phyloP scores from a whole-genome alignment of 1,140 invertebrate genomes.

The Cecropterus lyciades region DNA sequence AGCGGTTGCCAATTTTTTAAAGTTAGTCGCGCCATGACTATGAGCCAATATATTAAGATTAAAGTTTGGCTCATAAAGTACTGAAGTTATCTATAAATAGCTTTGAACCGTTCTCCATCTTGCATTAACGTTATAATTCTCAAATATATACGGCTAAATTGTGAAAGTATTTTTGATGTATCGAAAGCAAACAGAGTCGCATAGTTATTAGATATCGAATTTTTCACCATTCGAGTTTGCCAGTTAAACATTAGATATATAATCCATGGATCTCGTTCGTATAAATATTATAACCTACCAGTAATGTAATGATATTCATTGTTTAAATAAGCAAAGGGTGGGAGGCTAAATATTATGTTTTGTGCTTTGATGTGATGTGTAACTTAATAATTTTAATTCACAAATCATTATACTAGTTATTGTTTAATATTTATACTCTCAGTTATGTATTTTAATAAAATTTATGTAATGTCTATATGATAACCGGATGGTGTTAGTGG shows the following conservation, averaged over 20 bases:
- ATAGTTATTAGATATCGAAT: not conserved
- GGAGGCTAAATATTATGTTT: too few species aligned
- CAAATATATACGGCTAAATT: not conserved
- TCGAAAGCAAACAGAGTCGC: not conserved
- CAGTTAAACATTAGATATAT: not conserved
- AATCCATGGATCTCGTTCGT: slow-evolving; percentile 19
- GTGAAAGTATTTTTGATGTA: not conserved
- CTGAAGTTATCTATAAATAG: not conserved
- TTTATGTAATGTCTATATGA: too few species aligned
- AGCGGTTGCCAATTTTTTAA: too few species aligned
- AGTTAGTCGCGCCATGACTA: too few species aligned
- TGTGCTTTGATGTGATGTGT: too few species aligned
- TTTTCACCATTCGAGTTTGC: not conserved
- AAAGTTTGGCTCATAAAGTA: not conserved
- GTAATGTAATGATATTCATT: not conserved
- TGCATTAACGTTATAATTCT: not conserved
- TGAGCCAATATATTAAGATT: too few species aligned
- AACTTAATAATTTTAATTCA: too few species aligned
- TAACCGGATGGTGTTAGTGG: too few species aligned
- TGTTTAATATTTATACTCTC: too few species aligned
- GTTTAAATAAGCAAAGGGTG: too few species aligned
- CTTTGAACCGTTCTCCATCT: not conserved
- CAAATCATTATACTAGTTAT: too few species aligned
- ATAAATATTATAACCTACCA: slow-evolving; percentile 10
- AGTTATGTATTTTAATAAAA: too few species aligned